Evolutionary conservation across 2,888 invertebrate species (phyloP).

Genomic region (Zele albiditarsus): DNA sequence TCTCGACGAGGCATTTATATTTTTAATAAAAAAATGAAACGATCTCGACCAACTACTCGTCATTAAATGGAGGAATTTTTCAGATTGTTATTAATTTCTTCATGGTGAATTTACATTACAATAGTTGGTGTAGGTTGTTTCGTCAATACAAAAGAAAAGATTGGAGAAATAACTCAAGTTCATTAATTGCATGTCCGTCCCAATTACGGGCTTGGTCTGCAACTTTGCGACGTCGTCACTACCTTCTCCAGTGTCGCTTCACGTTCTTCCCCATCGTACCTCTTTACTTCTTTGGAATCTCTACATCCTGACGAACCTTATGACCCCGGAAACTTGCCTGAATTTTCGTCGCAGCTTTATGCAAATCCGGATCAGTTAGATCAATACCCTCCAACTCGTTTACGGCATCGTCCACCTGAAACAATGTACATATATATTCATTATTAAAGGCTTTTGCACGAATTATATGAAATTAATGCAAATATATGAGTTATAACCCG

Average conservation of each 20-base stretch:
- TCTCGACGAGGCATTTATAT: constrained; percentile 34
- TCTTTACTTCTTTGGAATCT: constrained; percentile 52
- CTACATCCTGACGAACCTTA: constrained; percentile 85
- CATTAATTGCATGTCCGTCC: constrained; percentile 33
- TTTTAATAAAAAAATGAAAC: constrained; percentile 8
- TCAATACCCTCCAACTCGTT: constrained; percentile 89
- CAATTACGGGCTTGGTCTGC: constrained; percentile 33
- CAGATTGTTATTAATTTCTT: background rate
- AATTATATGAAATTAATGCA: background rate
- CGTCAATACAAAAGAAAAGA: background rate
- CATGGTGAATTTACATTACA: background rate
- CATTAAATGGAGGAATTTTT: background rate
- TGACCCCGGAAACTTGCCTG: constrained; percentile 94
- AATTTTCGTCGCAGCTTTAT: constrained; percentile 93
- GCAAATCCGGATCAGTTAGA: constrained; percentile 88
- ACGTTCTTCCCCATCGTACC: constrained; percentile 9
- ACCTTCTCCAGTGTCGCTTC: constrained; percentile 14
- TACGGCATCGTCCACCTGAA: constrained; percentile 67
- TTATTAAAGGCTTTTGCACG: background rate
- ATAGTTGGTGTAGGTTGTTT: constrained; percentile 13
- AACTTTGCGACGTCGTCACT: constrained; percentile 30
- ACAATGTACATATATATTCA: constrained; percentile 40
- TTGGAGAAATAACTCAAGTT: constrained; percentile 26
- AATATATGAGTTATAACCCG: background rate
- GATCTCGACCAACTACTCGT: background rate